Evolutionary conservation across 2,113 vertebrate species (phyloP).

Genomic region (Arothron firmamentum): DNA sequence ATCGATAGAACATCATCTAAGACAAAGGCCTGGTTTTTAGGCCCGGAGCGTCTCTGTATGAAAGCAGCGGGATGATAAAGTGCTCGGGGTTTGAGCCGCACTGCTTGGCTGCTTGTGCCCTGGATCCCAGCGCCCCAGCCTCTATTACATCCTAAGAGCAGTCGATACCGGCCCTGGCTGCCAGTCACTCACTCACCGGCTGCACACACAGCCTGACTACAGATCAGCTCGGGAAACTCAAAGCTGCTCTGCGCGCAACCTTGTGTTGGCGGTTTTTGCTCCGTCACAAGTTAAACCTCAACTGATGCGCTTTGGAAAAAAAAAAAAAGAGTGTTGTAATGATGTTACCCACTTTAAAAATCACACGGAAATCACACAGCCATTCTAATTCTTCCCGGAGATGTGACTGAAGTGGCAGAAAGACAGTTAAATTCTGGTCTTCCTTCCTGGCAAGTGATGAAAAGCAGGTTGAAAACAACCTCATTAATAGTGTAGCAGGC

Average conservation of each 20-base stretch:
- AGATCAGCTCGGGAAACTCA: constrained; percentile 52
- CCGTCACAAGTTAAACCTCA: background rate
- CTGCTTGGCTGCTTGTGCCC: constrained; percentile 64
- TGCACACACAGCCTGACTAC: constrained; percentile 62
- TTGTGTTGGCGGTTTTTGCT: background rate
- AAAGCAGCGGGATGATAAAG: constrained; percentile 64
- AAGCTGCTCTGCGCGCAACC: constrained; percentile 28
- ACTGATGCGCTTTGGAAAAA: too few relatives aligned
- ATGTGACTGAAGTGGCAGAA: too few relatives aligned
- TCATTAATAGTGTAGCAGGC: constrained; percentile 47
- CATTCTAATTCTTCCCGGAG: too few relatives aligned
- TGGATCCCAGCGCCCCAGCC: constrained; percentile 66
- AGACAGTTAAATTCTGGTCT: background rate
- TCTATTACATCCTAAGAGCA: constrained; percentile 70
- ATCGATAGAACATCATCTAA: constrained; percentile 71
- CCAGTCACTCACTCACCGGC: constrained; percentile 67
- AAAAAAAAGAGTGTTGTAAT: too few relatives aligned
- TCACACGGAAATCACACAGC: too few relatives aligned
- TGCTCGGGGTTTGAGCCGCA: constrained; percentile 54
- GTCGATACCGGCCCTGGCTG: constrained; percentile 68
- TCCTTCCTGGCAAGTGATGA: constrained; percentile 15
- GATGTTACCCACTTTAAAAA: too few relatives aligned
- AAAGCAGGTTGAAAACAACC: constrained; percentile 41
- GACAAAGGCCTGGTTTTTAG: constrained; percentile 62
- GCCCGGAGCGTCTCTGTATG: constrained; percentile 43